Conservation (phyloP, 2,113 vertebrate genomes). For the Labeo catla region DNA sequence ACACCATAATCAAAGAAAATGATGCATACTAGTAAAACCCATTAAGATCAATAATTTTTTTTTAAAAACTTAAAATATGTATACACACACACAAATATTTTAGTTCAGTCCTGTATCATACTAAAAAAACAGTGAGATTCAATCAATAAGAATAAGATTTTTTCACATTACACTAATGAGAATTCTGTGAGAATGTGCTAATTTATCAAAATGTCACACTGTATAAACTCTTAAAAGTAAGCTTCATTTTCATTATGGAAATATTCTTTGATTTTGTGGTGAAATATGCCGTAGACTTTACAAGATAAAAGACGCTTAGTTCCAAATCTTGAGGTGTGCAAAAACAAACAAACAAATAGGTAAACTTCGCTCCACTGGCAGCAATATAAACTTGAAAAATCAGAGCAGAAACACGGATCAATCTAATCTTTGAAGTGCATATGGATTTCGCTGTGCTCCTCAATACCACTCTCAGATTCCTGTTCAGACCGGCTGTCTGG, state of each 20-base stretch:
- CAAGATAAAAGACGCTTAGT: background rate
- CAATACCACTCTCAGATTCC: conserved; percentile 16
- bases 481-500: conserved; percentile 26
- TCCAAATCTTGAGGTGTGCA: no score
- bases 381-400: conserved; percentile 18
- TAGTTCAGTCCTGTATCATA: background rate
- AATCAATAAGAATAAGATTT: background rate
- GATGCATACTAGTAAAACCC: background rate
- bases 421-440: conserved; percentile 14
- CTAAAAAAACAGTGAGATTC: background rate
- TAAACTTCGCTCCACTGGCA: background rate
- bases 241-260: background rate
- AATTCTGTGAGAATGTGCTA: background rate
- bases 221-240: background rate
- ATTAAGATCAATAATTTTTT: background rate
- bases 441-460: background rate
- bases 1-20: background rate
- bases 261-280: background rate
- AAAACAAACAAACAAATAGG: background rate
- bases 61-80: no score
- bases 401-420: background rate
- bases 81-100: no score
- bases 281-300: background rate
- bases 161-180: conserved; percentile 1
- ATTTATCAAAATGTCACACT: conserved; percentile 4